Evolutionary conservation across 23 tunicate genomes (phyloP).

Genomic region (Styela clava): DNA sequence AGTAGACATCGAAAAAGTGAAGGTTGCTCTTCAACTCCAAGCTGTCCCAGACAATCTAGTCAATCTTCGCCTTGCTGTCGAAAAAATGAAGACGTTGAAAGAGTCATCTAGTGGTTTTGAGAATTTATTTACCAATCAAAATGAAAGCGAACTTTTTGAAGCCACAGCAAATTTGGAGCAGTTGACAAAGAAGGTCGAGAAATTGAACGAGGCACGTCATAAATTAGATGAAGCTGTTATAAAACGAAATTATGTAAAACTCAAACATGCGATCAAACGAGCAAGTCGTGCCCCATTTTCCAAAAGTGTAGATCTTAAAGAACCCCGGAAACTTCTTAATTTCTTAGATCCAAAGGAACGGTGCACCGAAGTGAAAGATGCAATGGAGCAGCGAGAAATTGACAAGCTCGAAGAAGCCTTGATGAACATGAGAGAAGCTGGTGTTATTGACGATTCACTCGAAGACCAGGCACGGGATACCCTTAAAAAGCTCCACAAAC

Average conservation of each 20-base stretch:
- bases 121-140: conserved; percentile 18
- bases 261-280: conserved; percentile 14
- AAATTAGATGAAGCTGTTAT: conserved; percentile 18
- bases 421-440: conserved; percentile 34
- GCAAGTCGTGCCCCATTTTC: conserved; percentile 11
- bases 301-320: conserved; percentile 4
- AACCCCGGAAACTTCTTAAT: not conserved
- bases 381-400: conserved; percentile 17
- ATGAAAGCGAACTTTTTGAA: conserved; percentile 27
- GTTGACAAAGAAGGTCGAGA: conserved; percentile 20
- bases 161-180: conserved; percentile 15
- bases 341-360: conserved; percentile 19
- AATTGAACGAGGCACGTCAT: not conserved
- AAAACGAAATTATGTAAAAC: conserved; percentile 5
- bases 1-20: not conserved
- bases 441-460: conserved; percentile 15
- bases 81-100: conserved; percentile 16
- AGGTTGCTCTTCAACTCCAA: conserved; percentile 6
- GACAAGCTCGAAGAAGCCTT: conserved; percentile 25
- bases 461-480: not conserved
- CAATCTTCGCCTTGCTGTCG: not conserved
- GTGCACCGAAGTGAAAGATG: not conserved
- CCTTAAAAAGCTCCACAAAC: conserved; percentile 4
- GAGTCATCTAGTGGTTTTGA: conserved; percentile 15
- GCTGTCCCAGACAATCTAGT: conserved; percentile 26